These are phyloP conservation scores for Ornithoptera priamus DNA, from an alignment of 2,888 invertebrate genomes.

Conservation along the genomic window DNA sequence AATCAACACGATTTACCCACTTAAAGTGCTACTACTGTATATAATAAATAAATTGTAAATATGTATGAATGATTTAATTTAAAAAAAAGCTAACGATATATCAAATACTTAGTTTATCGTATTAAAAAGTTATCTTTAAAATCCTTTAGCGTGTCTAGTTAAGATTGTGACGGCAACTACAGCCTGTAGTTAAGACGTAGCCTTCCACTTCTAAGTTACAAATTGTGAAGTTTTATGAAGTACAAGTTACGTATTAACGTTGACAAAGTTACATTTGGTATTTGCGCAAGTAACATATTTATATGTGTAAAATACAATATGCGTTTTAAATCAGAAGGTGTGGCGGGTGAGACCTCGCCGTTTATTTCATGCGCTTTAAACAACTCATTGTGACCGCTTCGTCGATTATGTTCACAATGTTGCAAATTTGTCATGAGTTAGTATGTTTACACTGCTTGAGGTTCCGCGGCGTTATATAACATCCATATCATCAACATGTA, in stretches of 20 bases:
- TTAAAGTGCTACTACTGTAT: too few relatives aligned
- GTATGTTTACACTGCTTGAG: background rate
- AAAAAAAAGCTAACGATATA: background rate
- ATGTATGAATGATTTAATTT: too few relatives aligned
- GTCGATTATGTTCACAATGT: conserved; percentile 19
- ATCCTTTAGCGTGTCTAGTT: background rate
- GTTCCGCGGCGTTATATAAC: background rate
- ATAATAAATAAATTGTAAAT: too few relatives aligned
- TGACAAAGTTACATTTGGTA: background rate
- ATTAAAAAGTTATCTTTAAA: too few relatives aligned
- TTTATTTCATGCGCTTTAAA: conserved; percentile 14
- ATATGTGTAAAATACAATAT: conserved; percentile 1
- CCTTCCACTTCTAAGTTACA: background rate
- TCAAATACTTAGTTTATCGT: background rate
- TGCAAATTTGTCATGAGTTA: background rate
- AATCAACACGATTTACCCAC: too few relatives aligned
- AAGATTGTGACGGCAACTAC: background rate
- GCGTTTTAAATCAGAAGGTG: background rate
- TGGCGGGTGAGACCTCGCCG: background rate
- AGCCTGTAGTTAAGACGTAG: background rate
- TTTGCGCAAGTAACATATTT: background rate
- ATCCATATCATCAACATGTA: background rate
- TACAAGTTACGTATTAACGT: background rate
- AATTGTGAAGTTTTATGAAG: background rate
- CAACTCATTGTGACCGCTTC: conserved; percentile 15